Percentiles rank a stretch among this genome's conserved stretches.
Conservation (phyloP, 1,140 invertebrate genomes). For the Lysiphlebus fabarum region DNA sequence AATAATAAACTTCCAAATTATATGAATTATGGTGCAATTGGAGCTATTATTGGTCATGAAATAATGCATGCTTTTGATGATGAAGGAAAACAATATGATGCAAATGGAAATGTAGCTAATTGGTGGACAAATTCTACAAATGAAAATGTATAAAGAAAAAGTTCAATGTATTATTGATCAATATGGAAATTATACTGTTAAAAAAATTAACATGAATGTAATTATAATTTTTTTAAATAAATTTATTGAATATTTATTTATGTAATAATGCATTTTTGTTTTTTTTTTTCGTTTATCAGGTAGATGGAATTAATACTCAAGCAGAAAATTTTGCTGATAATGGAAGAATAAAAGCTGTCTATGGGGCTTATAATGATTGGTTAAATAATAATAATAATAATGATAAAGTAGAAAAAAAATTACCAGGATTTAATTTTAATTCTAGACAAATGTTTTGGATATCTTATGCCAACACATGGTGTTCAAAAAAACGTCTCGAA, state of each 20-base stretch:
- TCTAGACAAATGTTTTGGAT: conserved; percentile 10
- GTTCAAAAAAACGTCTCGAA: conserved; percentile 60
- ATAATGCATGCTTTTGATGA: conserved; percentile 65
- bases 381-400: conserved; percentile 55
- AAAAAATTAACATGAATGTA: conserved; percentile 60
- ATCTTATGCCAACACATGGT: conserved; percentile 52
- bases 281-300: conserved; percentile 47
- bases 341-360: conserved; percentile 82
- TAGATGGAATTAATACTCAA: conserved; percentile 84
- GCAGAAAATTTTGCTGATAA: conserved; percentile 91
- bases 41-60: conserved; percentile 66
- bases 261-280: not conserved
- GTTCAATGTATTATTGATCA: conserved; percentile 69
- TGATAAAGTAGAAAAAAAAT: conserved; percentile 61
- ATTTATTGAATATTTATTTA: too few relatives aligned
- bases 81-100: conserved; percentile 64
- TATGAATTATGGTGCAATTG: conserved; percentile 74
- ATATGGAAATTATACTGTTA: conserved; percentile 65
- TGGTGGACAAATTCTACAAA: conserved; percentile 66
- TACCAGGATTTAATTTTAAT: conserved; percentile 54
- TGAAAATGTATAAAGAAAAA: conserved; percentile 57
- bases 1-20: conserved; percentile 66
- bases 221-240: too few relatives aligned
- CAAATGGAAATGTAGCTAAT: conserved; percentile 62
- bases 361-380: conserved; percentile 76